phyloP scores from a whole-genome alignment of 1,140 invertebrate genomes.

The Drosophila sproati region DNA sequence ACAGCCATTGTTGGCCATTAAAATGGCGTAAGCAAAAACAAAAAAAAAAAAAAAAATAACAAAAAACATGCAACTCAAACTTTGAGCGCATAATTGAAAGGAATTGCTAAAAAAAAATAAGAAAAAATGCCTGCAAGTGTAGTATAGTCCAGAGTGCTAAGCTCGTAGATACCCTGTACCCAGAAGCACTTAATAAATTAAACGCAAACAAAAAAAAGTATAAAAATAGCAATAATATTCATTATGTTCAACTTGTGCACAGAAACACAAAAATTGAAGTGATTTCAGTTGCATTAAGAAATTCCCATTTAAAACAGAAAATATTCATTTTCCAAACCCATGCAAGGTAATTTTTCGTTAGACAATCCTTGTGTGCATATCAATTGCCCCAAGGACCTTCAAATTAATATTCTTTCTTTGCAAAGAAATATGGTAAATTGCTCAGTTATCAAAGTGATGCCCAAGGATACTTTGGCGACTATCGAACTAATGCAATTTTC shows the following conservation, averaged over 20 bases:
- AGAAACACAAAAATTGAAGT: neutral
- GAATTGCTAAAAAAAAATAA: slow-evolving; percentile 1
- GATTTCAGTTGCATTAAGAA: too few relatives aligned
- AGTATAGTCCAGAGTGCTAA: too few relatives aligned
- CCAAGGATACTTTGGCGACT: slow-evolving; percentile 40
- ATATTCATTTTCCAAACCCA: too few relatives aligned
- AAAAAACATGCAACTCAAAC: slow-evolving; percentile 12
- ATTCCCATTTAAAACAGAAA: too few relatives aligned
- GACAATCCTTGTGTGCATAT: neutral
- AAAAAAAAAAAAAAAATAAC: slow-evolving; percentile 4
- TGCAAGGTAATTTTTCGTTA: too few relatives aligned
- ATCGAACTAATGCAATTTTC: slow-evolving; percentile 42
- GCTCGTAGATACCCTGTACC: too few relatives aligned
- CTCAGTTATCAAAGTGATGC: slow-evolving; percentile 37
- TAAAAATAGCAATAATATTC: neutral
- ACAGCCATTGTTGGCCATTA: slow-evolving; percentile 24
- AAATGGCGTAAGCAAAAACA: slow-evolving; percentile 15
- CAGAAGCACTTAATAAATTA: too few relatives aligned
- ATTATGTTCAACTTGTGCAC: neutral
- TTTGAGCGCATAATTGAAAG: slow-evolving; percentile 18
- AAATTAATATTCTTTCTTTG: neutral
- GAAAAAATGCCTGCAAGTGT: neutral
- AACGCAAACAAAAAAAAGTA: too few relatives aligned
- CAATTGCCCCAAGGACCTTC: neutral
- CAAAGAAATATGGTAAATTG: slow-evolving; percentile 12